These are phyloP conservation scores for Drosophila subquinaria DNA, from an alignment of 2,888 invertebrate genomes.

Conservation along the genomic window DNA sequence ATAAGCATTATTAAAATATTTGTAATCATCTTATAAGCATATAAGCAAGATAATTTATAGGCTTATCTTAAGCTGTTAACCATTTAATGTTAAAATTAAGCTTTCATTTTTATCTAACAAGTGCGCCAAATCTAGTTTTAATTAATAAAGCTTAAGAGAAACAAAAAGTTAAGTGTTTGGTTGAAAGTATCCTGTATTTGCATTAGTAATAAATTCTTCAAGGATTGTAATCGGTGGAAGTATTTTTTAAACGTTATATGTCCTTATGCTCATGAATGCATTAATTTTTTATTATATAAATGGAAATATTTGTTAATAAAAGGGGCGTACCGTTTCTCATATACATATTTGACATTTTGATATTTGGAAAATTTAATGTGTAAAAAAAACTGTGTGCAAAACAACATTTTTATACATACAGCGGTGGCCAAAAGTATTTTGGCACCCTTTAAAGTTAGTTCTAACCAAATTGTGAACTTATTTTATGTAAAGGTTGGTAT, in stretches of 20 bases:
- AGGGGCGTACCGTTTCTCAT: too few species aligned
- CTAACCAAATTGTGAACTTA: too few species aligned
- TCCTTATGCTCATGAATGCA: not conserved
- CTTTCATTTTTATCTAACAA: not conserved
- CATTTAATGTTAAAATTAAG: slow-evolving; percentile 1
- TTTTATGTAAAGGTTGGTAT: too few species aligned
- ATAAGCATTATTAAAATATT: not conserved
- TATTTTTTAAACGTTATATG: not conserved
- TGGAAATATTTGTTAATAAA: too few species aligned
- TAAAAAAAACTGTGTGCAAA: too few species aligned
- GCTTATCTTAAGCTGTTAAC: not conserved
- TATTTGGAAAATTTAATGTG: too few species aligned
- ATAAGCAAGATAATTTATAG: not conserved
- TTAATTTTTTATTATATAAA: not conserved
- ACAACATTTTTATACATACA: too few species aligned
- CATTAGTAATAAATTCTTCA: not conserved
- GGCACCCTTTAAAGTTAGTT: too few species aligned
- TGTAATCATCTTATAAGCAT: not conserved
- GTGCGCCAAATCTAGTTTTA: slow-evolving; percentile 4
- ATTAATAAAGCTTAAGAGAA: slow-evolving; percentile 6
- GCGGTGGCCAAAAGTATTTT: too few species aligned
- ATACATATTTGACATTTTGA: too few species aligned
- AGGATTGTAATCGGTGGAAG: not conserved
- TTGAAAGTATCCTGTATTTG: not conserved
- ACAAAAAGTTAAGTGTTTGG: not conserved